Evolutionary conservation across 2,888 invertebrate species (phyloP), one percentile per base, ranked within the genome.

Genomic region (Ferrisia virgata): DNA sequence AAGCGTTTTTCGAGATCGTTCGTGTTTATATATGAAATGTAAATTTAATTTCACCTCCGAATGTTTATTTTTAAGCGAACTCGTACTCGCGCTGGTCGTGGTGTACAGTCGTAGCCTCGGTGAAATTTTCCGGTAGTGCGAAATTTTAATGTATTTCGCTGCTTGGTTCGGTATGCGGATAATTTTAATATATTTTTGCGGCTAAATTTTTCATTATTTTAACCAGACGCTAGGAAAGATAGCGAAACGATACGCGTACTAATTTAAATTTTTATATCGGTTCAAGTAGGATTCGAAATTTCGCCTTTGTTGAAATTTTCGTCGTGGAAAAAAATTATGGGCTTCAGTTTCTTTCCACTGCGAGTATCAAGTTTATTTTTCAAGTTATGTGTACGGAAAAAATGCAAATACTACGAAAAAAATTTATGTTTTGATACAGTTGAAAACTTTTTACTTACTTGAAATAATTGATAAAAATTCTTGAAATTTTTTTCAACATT

Each of bases 11-110:
- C 72, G 36, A 36, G 36, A 76, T 76, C 33, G 72, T 76, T 76
- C 33, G 72, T 76, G 72, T 76, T 76, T 76, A 76, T 76, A 76
- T 76, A 76, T 36, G 72, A 76, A 76, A 36, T 76, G 72, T 76
- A 76, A 76, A 76, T 76, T 76, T 76, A 76, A 76, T 76, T 76
- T 76, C 64, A 76, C 72, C 36, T 36, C 72, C 36, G 33, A 36
- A 36, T 76, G 72, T 76, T 76, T 76, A 36, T 76, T 76, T 76
- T 76, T 76, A 76, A 36, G 36, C 72, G 72, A 64, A 64, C 64
- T 64, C 53, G 22, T 47, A n/a, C n/a, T n/a, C n/a, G n/a, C n/a
- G n/a, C n/a, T n/a, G n/a, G n/a, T n/a, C n/a, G n/a, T n/a, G n/a
- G n/a, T n/a, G n/a, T n/a, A n/a, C n/a, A 0, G 47, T n/a, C n/a